A percentile compares a stretch with the other conserved stretches of the same genome.
These are phyloP conservation scores for western clawed frog (Xenopus tropicalis) DNA, from an alignment of 2,113 vertebrate genomes.

Conservation along the genomic window DNA sequence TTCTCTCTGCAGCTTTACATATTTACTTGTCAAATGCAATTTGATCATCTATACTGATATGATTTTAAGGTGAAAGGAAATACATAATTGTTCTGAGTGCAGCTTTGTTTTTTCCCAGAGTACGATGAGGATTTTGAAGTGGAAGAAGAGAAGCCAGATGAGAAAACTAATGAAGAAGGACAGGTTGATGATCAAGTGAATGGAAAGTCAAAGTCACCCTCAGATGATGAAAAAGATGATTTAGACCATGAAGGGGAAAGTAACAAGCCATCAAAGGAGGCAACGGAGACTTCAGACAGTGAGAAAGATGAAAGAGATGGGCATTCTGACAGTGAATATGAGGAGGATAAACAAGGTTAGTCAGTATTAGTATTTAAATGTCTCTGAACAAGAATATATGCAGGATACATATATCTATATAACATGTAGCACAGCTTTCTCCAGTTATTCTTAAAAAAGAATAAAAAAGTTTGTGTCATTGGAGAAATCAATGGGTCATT, in stretches of 20 bases:
- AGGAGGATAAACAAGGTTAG: slow-evolving; percentile 67
- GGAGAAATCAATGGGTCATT: not conserved
- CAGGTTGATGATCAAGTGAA: slow-evolving; percentile 52
- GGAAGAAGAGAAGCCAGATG: slow-evolving; percentile 70
- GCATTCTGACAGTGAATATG: slow-evolving; percentile 53
- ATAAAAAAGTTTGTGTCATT: not conserved
- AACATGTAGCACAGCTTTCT: not conserved
- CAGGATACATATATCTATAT: not conserved
- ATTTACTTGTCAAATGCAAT: not conserved
- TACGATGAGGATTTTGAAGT: slow-evolving; percentile 92
- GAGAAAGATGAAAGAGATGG: slow-evolving; percentile 48
- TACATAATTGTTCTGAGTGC: not conserved
- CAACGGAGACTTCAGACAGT: slow-evolving; percentile 43
- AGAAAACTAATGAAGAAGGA: slow-evolving; percentile 59
- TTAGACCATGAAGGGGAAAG: slow-evolving; percentile 46
- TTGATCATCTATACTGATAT: not conserved
- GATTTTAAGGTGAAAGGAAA: not conserved
- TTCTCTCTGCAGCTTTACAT: not conserved
- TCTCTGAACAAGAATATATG: not conserved
- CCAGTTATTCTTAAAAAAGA: not conserved
- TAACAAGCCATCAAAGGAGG: slow-evolving; percentile 43
- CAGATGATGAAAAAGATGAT: slow-evolving; percentile 52
- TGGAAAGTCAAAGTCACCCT: slow-evolving; percentile 56
- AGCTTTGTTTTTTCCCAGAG: slow-evolving; percentile 58
- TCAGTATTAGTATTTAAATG: slow-evolving; percentile 24